Percentiles rank a stretch among this genome's conserved stretches.
phyloP scores from a whole-genome alignment of 37 sponge, comb jelly and placozoan species.

The Crambe crambe region DNA sequence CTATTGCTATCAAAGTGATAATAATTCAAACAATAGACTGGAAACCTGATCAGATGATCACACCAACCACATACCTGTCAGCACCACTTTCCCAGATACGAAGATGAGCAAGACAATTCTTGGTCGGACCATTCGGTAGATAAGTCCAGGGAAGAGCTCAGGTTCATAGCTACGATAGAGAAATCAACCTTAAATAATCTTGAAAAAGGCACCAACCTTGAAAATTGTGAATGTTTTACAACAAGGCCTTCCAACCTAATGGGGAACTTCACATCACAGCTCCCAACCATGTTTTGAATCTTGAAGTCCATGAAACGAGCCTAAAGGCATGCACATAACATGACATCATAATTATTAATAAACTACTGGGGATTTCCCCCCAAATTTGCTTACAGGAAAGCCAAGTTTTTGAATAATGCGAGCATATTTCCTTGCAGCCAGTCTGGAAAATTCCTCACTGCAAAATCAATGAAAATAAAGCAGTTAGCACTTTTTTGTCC shows the following conservation, averaged over 20 bases:
- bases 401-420: conserved; percentile 98
- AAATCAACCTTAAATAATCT: not conserved
- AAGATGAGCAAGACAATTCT: conserved; percentile 96
- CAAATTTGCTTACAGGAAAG: conserved; percentile 74
- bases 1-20: too few species aligned
- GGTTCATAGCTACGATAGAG: conserved; percentile 88
- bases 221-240: conserved; percentile 89
- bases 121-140: conserved; percentile 97
- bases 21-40: too few species aligned
- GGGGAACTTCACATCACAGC: conserved; percentile 98
- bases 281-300: conserved; percentile 99
- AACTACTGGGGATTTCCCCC: too few species aligned
- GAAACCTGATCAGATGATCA: not conserved
- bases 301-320: conserved; percentile 97
- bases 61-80: conserved; percentile 72
- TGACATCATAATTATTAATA: not conserved
- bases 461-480: not conserved
- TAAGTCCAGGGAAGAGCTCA: conserved; percentile 98
- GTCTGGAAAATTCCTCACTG: conserved; percentile 90
- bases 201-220: conserved; percentile 57
- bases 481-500: not conserved
- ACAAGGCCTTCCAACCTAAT: conserved; percentile 96
- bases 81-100: conserved; percentile 99
- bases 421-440: conserved; percentile 99
- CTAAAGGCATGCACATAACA: conserved; percentile 19